Conservation (phyloP, 2,888 invertebrate species). For the Boloria selene region DNA sequence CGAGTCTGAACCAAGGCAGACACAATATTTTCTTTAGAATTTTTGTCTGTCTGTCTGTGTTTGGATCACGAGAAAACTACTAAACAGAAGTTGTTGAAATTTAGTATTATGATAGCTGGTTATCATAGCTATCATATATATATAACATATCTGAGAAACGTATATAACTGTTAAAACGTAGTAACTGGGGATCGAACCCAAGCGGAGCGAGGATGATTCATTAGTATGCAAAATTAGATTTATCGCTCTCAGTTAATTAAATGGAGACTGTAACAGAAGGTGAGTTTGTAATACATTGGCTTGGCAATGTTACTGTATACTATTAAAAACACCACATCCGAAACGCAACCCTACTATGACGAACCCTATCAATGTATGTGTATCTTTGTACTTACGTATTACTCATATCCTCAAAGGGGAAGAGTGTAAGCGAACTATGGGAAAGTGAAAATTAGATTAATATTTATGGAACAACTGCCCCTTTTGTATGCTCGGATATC, state of each 20-base stretch:
- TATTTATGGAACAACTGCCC: slow-evolving; percentile 35
- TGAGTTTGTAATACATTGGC: slow-evolving; percentile 46
- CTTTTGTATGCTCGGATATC: slow-evolving; percentile 32
- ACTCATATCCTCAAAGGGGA: background rate
- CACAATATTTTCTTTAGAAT: too few species aligned
- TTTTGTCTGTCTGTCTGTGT: too few species aligned
- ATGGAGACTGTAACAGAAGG: slow-evolving; percentile 17
- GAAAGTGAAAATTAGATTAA: slow-evolving; percentile 16
- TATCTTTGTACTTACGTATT: slow-evolving; percentile 20
- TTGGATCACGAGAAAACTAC: too few species aligned
- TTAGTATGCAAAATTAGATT: background rate
- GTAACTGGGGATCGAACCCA: too few species aligned
- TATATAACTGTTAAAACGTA: too few species aligned
- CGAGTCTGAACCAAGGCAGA: too few species aligned
- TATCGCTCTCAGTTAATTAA: slow-evolving; percentile 28
- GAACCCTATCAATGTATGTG: slow-evolving; percentile 22
- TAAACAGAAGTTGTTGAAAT: too few species aligned
- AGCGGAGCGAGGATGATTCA: too few species aligned
- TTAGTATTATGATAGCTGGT: too few species aligned
- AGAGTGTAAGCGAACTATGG: background rate
- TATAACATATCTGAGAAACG: too few species aligned
- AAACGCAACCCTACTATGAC: slow-evolving; percentile 45
- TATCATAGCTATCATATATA: too few species aligned
- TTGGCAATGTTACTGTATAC: slow-evolving; percentile 49
- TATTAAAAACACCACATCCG: slow-evolving; percentile 51